Evolutionary conservation across 2,113 vertebrate species (phyloP).

Genomic region (Amphilophus citrinellus): DNA sequence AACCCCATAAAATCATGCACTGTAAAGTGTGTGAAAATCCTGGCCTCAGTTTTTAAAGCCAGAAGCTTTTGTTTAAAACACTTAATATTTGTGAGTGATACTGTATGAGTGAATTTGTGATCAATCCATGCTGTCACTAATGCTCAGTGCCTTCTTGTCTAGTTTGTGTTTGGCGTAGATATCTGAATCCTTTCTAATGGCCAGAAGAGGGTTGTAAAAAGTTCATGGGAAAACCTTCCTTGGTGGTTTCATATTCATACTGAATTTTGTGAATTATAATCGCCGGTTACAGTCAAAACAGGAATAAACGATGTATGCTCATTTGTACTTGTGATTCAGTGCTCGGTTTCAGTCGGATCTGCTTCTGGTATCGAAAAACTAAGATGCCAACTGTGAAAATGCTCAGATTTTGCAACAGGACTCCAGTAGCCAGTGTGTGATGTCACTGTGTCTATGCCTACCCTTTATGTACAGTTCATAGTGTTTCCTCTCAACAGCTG

Average conservation of each 20-base stretch:
- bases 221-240: not conserved
- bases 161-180: too few relatives aligned
- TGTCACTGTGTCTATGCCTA: too few relatives aligned
- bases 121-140: not conserved
- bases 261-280: not conserved
- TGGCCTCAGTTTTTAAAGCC: not conserved
- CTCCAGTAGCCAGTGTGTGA: too few relatives aligned
- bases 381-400: not conserved
- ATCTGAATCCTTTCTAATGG: too few relatives aligned
- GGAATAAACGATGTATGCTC: not conserved
- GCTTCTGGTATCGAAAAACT: not conserved
- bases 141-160: not conserved
- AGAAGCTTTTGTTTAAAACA: not conserved
- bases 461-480: too few relatives aligned
- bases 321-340: not conserved
- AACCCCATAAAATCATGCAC: not conserved
- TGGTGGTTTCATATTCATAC: not conserved
- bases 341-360: not conserved
- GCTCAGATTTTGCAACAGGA: not conserved
- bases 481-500: too few relatives aligned
- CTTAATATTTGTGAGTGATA: not conserved
- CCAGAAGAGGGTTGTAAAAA: too few relatives aligned
- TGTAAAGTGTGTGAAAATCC: not conserved
- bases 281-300: not conserved
- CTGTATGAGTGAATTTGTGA: not conserved